Evolutionary conservation across 2,113 vertebrate species (phyloP), one percentile per base, ranked within the genome.

Genomic region (Barbus barbus): DNA sequence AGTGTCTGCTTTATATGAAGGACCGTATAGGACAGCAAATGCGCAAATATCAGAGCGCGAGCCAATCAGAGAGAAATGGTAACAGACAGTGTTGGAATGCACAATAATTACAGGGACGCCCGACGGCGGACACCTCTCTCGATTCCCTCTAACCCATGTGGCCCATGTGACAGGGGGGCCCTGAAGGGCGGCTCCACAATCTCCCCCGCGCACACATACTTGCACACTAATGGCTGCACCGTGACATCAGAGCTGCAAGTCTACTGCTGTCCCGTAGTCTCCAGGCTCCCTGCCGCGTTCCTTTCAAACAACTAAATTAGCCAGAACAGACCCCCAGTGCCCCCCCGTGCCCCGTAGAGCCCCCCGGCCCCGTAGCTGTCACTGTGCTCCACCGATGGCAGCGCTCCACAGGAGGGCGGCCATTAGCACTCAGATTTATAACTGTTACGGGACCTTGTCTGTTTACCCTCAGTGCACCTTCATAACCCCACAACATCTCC

Each of bases 351-450:
- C 84, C 82, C 69, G 69, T 85, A 76, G 83, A 87, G 81, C 83
- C 81, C 86, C 56, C 82, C 76, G 83, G 63, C 89, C 73, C 90
- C 58, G 82, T 87, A 87, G 85, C 85, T 84, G 87, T 86, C 79
- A 82, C 86, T 31, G 84, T 86, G 83, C 81, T 83, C 89, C 84
- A 87, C 82, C 86, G 88, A 80, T 86, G 89, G 88, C 87, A 88
- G 87, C 75, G 20, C 85, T 86, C 87, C 58, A 77, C 85, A 71
- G 89, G 89, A 90, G 86, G 88, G 88, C 81, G 80, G 77, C 79
- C 89, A 89, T 90, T 93, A 89, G 89, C 83, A 87, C 89, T 90
- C 87, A 87, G 89, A 89, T 91, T 90, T 91, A 85, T 88, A 88
- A 89, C 82, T 58, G 80, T 76, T 85, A 41, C 51, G 86, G 88